Evolutionary conservation across 2,113 vertebrate genomes (phyloP).

Genomic region (Hystrix brachyura): DNA sequence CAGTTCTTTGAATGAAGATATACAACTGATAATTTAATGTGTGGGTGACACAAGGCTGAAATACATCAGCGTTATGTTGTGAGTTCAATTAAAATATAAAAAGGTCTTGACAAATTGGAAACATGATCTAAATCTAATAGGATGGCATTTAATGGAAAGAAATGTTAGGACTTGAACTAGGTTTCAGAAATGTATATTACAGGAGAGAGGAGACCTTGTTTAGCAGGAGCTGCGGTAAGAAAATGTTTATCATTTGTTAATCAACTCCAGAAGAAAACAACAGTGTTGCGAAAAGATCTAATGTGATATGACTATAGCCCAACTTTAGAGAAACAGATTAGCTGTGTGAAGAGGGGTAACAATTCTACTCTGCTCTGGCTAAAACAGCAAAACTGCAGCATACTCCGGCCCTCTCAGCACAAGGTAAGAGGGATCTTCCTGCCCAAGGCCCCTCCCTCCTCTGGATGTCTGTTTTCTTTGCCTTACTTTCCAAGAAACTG

Average conservation of each 20-base stretch:
- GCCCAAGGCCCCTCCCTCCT: fast-evolving
- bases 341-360: not conserved
- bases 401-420: fast-evolving
- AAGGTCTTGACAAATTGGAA: conserved; percentile 65
- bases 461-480: too few relatives aligned
- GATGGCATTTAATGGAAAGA: conserved; percentile 52
- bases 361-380: not conserved
- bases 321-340: not conserved
- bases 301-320: not conserved
- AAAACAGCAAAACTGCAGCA: fast-evolving
- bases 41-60: conserved; percentile 27
- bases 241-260: conserved; percentile 47
- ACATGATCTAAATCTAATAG: conserved; percentile 51
- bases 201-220: not conserved
- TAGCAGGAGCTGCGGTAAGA: not conserved
- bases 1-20: conserved; percentile 42
- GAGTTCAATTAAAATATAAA: conserved; percentile 67
- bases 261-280: not conserved
- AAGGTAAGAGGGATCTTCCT: not conserved
- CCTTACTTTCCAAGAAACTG: not conserved
- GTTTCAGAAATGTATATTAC: conserved; percentile 2
- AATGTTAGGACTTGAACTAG: conserved; percentile 41
- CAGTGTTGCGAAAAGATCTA: not conserved
- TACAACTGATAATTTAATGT: conserved; percentile 53
- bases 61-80: not conserved